phyloP scores from a whole-genome alignment of 2,888 invertebrate species.

The Panorpa germanica region DNA sequence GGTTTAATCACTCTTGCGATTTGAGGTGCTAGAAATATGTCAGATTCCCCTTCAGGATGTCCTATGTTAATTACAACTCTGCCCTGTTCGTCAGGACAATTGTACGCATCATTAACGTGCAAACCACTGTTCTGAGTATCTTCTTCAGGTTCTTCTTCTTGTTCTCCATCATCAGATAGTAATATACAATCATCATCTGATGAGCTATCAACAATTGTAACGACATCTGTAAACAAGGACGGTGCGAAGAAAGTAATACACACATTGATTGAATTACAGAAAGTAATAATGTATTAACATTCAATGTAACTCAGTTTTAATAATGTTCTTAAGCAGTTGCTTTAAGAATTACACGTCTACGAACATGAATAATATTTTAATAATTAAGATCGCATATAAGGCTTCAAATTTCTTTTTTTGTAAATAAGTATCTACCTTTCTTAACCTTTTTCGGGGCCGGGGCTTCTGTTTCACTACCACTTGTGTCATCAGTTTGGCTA shows the following conservation, averaged over 20 bases:
- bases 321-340: no score
- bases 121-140: constrained; percentile 83
- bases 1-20: constrained; percentile 84
- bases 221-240: no score
- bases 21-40: constrained; percentile 82
- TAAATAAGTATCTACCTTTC: background rate
- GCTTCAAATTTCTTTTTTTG: background rate
- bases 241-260: no score
- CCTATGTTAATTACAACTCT: constrained; percentile 85
- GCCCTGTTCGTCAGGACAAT: constrained; percentile 79
- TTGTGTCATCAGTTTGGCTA: background rate
- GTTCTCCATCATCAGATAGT: constrained; percentile 65
- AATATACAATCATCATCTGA: constrained; percentile 79
- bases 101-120: constrained; percentile 85
- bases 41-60: constrained; percentile 76
- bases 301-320: no score
- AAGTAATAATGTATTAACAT: no score
- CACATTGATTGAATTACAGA: no score
- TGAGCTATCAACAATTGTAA: constrained; percentile 57
- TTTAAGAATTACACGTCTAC: no score
- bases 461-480: constrained; percentile 17
- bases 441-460: constrained; percentile 23
- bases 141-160: constrained; percentile 60
- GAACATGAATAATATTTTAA: constrained; percentile 11
- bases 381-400: background rate